Base-by-base conservation (phyloP, 2,888 invertebrate genomes). In the Apomyelois bistriatella region DNA sequence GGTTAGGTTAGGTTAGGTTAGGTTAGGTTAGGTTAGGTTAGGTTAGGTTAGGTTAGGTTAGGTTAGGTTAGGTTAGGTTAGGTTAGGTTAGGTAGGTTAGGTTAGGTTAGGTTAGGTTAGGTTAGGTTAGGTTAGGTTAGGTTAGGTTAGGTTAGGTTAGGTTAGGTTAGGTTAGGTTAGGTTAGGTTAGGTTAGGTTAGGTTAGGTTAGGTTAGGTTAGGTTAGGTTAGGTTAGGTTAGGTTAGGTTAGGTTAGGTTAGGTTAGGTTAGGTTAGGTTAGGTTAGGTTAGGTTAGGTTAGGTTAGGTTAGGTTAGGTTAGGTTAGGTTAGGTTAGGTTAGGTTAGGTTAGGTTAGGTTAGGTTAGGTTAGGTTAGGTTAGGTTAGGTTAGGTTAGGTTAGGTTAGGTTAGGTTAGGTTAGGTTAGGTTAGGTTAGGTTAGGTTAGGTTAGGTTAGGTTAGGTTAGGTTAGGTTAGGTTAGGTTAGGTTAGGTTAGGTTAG, bases 401-500 rank as follows among this genome's bases (percentile, higher is more conserved):
- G 42, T 48, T 53, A 50, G 49, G 50, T 54, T 41, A 41, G 41
- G 15, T 41, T 15, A 41, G 41, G 41, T 41, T 41, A 41, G 41
- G 43, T 43, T 43, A 43, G 53, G 53, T 48, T 48, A 53, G 53
- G 53, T 53, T 48, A 53, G 53, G 55, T 55, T 55, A 53, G 55
- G 55, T 55, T 55, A 55, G 53, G 41, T 52, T 53, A 49, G 52
- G 52, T 50, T 52, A 54, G 52, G 54, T 52, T 54, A 52, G 48
- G 53, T 52, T 55, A 53, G 53, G 53, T 52, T 53, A 53, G 53
- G 53, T 53, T 53, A 52, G 53, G 53, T 53, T 52, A 55, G 57
- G 57, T 57, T 57, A 57, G 57, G 57, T 57, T 57, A 57, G 55
- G 57, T 55, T 59, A 53, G 55, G 57, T 54, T 57, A 58, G 57